Evolutionary conservation across 2,113 vertebrate genomes (phyloP).

Genomic region (Gymnocephalus cernua): DNA sequence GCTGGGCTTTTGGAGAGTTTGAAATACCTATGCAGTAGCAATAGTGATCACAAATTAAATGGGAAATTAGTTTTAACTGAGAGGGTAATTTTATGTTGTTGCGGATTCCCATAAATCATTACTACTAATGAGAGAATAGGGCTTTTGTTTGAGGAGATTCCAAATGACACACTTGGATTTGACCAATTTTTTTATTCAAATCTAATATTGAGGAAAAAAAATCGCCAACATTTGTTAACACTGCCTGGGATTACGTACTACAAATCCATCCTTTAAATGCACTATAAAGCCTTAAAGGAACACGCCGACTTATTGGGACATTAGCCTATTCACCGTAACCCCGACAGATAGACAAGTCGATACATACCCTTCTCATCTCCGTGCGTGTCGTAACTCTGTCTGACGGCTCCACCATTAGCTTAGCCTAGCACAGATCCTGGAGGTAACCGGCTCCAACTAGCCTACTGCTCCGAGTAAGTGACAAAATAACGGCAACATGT

Average conservation of each 20-base stretch:
- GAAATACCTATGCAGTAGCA: background rate
- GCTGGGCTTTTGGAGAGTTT: background rate
- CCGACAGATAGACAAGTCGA: no score
- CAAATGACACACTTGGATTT: slow-evolving; percentile 1
- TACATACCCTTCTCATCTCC: no score
- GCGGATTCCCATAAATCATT: background rate
- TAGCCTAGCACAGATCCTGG: no score
- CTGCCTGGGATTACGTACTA: slow-evolving; percentile 28
- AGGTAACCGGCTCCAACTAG: no score
- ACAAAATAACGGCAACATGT: no score
- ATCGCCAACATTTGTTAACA: background rate
- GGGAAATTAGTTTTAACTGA: slow-evolving; percentile 9
- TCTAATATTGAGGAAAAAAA: slow-evolving; percentile 18
- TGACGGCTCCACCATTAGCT: no score
- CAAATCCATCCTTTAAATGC: slow-evolving; percentile 13
- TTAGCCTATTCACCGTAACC: no score
- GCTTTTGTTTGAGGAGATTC: slow-evolving; percentile 18
- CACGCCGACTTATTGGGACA: no score
- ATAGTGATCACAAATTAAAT: slow-evolving; percentile 4
- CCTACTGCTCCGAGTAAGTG: no score
- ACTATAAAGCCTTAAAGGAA: slow-evolving; percentile 17
- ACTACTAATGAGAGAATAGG: background rate
- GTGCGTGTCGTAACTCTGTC: no score
- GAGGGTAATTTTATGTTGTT: background rate
- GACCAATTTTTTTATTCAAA: slow-evolving; percentile 7